A percentile compares a stretch with the other conserved stretches of the same genome.
Evolutionary conservation across 2,888 invertebrate genomes (phyloP).

Genomic region (Endomychus coccineus): DNA sequence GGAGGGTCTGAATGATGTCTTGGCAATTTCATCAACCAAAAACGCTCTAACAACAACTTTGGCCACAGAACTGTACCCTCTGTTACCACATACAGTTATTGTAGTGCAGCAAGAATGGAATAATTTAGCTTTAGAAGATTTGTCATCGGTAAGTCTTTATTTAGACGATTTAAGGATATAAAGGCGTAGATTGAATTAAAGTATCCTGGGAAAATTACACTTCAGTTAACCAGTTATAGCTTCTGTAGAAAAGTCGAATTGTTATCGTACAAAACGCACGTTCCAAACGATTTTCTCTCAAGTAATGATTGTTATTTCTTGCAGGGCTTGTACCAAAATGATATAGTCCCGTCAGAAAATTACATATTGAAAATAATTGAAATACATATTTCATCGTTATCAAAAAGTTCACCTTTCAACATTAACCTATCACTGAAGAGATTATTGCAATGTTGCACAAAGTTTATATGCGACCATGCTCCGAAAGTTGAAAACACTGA

Average conservation of each 20-base stretch:
- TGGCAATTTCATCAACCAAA: slow-evolving; percentile 43
- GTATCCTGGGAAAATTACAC: no score
- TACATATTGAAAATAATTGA: slow-evolving; percentile 70
- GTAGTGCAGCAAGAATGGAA: slow-evolving; percentile 59
- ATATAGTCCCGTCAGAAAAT: slow-evolving; percentile 77
- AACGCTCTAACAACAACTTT: slow-evolving; percentile 38
- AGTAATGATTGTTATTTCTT: slow-evolving; percentile 17
- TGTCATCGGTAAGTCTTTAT: slow-evolving; percentile 49
- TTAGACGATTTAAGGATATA: no score
- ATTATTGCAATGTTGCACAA: slow-evolving; percentile 55
- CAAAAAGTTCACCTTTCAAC: slow-evolving; percentile 51
- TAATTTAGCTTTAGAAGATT: slow-evolving; percentile 48
- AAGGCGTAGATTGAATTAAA: no score
- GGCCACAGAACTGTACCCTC: slow-evolving; percentile 47
- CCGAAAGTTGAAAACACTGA: slow-evolving; percentile 57
- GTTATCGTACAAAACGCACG: background rate
- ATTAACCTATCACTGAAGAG: slow-evolving; percentile 59
- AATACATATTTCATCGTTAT: slow-evolving; percentile 57
- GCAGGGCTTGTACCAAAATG: slow-evolving; percentile 64
- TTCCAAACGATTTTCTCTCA: background rate
- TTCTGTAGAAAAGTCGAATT: no score
- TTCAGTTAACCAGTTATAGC: no score
- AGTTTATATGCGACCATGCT: slow-evolving; percentile 57
- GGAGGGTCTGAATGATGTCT: slow-evolving; percentile 40
- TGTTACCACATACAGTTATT: slow-evolving; percentile 50